phyloP scores from a whole-genome alignment of 2,888 invertebrate species.

The Andrena bucephala region DNA sequence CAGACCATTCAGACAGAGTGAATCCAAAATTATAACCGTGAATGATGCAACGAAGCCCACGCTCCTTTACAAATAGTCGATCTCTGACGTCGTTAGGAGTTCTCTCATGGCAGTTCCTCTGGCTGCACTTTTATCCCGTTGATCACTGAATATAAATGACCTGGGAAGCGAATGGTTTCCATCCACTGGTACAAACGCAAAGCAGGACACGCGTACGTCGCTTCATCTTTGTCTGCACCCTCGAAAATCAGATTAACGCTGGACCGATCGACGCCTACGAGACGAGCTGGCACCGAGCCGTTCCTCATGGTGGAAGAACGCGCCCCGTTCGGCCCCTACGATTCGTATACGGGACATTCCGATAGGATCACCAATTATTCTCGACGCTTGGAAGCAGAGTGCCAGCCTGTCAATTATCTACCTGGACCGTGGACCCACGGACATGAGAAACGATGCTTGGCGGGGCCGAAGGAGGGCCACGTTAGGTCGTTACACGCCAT shows the following conservation, averaged over 20 bases:
- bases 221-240: constrained; percentile 61
- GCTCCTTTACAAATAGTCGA: neutral
- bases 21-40: neutral
- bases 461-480: constrained; percentile 32
- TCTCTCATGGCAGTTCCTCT: neutral
- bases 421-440: constrained; percentile 69
- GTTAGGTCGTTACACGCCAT: constrained; percentile 52
- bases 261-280: constrained; percentile 66
- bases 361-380: constrained; percentile 83
- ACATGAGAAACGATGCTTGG: constrained; percentile 75
- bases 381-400: constrained; percentile 72
- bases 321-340: constrained; percentile 59
- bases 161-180: constrained; percentile 65
- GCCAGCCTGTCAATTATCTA: constrained; percentile 81
- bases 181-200: constrained; percentile 65
- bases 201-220: constrained; percentile 60
- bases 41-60: constrained; percentile 28
- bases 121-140: constrained; percentile 34
- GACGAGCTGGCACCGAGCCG: constrained; percentile 19
- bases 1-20: neutral
- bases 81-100: constrained; percentile 2
- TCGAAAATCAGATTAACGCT: constrained; percentile 72
- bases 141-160: constrained; percentile 70
- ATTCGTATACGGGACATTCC: constrained; percentile 67
- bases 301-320: constrained; percentile 55